phyloP scores from a whole-genome alignment of 2,888 invertebrate species.

The Agapostemon virescens region DNA sequence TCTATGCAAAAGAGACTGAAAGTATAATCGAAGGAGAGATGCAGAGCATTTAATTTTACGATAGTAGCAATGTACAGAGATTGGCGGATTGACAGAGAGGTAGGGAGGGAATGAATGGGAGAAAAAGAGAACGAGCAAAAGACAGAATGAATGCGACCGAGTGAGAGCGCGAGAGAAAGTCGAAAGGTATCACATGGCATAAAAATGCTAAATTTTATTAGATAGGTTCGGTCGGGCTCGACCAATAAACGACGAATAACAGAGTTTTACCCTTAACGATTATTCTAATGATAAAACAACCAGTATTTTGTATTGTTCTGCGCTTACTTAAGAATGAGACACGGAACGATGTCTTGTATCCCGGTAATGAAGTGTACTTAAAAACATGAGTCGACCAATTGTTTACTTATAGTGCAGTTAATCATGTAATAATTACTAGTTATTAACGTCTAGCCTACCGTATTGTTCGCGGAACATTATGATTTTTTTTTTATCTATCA shows the following conservation, averaged over 20 bases:
- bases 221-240: constrained; percentile 45
- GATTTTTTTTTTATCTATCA: constrained; percentile 59
- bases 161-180: constrained; percentile 36
- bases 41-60: constrained; percentile 68
- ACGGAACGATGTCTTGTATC: constrained; percentile 72
- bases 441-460: constrained; percentile 58
- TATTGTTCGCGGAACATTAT: constrained; percentile 53
- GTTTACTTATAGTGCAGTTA: constrained; percentile 70
- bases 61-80: constrained; percentile 64
- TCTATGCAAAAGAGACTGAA: constrained; percentile 77
- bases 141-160: neutral
- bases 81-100: constrained; percentile 40
- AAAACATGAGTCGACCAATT: constrained; percentile 72
- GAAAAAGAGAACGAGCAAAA: constrained; percentile 21
- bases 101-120: constrained; percentile 17
- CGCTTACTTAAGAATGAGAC: constrained; percentile 77
- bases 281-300: constrained; percentile 73
- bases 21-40: constrained; percentile 68
- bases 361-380: constrained; percentile 79
- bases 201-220: constrained; percentile 62
- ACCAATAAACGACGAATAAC: constrained; percentile 29
- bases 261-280: constrained; percentile 64
- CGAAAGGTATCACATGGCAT: constrained; percentile 59
- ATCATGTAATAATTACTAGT: constrained; percentile 66
- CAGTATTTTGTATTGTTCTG: constrained; percentile 78